Base-by-base conservation (phyloP, 2,113 vertebrate species). In the Varanus salvator region DNA sequence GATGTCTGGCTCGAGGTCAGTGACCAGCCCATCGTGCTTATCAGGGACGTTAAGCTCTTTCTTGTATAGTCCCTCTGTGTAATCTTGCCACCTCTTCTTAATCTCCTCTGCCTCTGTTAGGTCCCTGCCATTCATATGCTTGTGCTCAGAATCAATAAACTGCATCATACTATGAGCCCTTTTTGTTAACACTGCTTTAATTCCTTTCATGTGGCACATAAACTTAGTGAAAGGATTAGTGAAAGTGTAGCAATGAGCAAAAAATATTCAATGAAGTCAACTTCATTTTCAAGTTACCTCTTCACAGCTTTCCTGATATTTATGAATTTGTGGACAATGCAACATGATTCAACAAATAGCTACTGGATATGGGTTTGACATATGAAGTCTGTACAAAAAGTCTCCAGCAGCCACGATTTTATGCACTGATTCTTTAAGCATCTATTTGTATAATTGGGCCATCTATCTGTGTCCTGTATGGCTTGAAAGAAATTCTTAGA, bases 251-350 rank as follows among this genome's bases (percentile, higher is more conserved):
- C 17, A 74, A 23, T 57, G 52, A 86, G 71, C 21, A 27, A 57
- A 27, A 57, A 86, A 38, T 75, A 86, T 86, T 86, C 84, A 74
- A n/a, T 74, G 11, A 34, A 86, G 34, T 74, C 29, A n/a, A 21
- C 17, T 85, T 85, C 84, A 85, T 74, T 74, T 86, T 86, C 52
- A 86, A 86, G 50, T 75, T 74, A 75, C 23, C 69, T 19, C 54
- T 75, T 29, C 50, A 15, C 21, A 27, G 66, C 29, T 74, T 75
- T 71, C 29, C 69, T 74, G 15, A 31, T 75, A 75, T 86, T 75
- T 60, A 74, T 75, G 84, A 57, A 75, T 86, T 75, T 57, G 52
- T 60, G 25, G 57, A 31, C 31, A 86, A 38, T 34, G 75, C 23
- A 57, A 38, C 75, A 86, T 74, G 54, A 52, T 85, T 85, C 44